Conservation (phyloP, 2,113 vertebrate species). For the Tachysurus fulvidraco region DNA sequence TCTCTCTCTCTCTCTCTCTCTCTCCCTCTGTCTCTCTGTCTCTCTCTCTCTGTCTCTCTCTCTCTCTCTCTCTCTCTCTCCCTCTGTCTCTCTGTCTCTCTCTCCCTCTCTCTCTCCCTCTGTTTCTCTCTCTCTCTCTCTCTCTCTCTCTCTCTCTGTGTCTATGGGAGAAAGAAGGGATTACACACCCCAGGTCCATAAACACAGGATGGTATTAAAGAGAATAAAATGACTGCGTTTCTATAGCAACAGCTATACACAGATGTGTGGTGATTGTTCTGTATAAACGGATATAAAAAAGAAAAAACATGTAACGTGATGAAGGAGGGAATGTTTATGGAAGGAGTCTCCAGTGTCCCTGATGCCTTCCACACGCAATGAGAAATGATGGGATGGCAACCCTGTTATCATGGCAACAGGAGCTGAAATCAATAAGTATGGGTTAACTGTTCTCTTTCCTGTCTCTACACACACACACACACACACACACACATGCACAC, state of each 20-base stretch:
- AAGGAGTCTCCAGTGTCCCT: not conserved
- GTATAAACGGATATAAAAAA: too few species aligned
- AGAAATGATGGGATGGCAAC: conserved; percentile 31
- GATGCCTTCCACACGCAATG: not conserved
- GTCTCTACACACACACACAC: not conserved
- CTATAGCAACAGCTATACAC: not conserved
- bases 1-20: not conserved
- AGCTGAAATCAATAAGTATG: conserved; percentile 28
- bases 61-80: too few species aligned
- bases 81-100: not conserved
- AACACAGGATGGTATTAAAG: not conserved
- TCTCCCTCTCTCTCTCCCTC: not conserved
- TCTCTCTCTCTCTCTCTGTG: too few species aligned
- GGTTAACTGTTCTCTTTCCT: not conserved
- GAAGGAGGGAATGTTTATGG: not conserved
- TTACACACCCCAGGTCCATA: not conserved
- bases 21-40: not conserved
- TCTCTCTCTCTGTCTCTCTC: not conserved
- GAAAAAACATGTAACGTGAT: not conserved
- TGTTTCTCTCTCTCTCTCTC: not conserved
- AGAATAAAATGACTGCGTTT: not conserved
- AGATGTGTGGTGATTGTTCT: too few species aligned
- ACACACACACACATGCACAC: conserved; percentile 4
- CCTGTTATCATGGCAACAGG: conserved; percentile 69
- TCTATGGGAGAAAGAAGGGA: not conserved